A percentile compares a stretch with the other conserved stretches of the same genome.
phyloP scores from a whole-genome alignment of 2,797 vertebrate genomes.

The Aplochiton taeniatus region DNA sequence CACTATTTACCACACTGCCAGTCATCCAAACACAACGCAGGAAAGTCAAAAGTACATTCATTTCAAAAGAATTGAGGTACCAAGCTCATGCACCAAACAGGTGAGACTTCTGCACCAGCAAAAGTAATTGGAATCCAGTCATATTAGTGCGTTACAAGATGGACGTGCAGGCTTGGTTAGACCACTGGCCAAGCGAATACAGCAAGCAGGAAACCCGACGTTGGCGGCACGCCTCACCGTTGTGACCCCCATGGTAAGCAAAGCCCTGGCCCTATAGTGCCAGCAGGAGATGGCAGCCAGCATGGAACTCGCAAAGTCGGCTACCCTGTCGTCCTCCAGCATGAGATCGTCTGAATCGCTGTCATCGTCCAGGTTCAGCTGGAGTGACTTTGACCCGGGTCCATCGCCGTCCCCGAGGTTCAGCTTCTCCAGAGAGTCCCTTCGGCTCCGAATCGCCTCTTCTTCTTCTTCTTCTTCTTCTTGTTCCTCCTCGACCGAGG shows the following conservation, averaged over 20 bases:
- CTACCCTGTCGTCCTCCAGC: slow-evolving; percentile 84
- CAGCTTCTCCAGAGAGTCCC: slow-evolving; percentile 55
- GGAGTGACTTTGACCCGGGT: slow-evolving; percentile 43
- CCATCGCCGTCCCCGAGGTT: slow-evolving; percentile 54
- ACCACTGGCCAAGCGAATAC: slow-evolving; percentile 17
- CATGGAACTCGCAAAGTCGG: slow-evolving; percentile 77
- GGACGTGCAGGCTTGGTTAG: background rate
- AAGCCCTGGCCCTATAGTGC: slow-evolving; percentile 81
- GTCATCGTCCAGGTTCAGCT: slow-evolving; percentile 48
- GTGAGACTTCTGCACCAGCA: background rate
- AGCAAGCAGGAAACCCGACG: slow-evolving; percentile 12
- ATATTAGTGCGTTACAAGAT: slow-evolving; percentile 23
- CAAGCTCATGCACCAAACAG: slow-evolving; percentile 30
- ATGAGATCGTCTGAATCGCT: slow-evolving; percentile 73
- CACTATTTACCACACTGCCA: background rate
- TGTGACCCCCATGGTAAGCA: slow-evolving; percentile 77
- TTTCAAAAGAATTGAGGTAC: background rate
- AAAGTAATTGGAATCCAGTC: background rate
- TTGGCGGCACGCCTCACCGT: slow-evolving; percentile 73
- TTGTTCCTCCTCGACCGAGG: slow-evolving; percentile 49
- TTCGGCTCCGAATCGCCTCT: slow-evolving; percentile 41
- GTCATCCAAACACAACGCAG: background rate
- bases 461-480: slow-evolving; percentile 42
- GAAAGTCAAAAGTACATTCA: too few relatives aligned
- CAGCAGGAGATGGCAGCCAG: slow-evolving; percentile 86